Evolutionary conservation across 2,797 vertebrate genomes (phyloP), one percentile per base, ranked within the genome.

Genomic region (Glyptemys insculpta): DNA sequence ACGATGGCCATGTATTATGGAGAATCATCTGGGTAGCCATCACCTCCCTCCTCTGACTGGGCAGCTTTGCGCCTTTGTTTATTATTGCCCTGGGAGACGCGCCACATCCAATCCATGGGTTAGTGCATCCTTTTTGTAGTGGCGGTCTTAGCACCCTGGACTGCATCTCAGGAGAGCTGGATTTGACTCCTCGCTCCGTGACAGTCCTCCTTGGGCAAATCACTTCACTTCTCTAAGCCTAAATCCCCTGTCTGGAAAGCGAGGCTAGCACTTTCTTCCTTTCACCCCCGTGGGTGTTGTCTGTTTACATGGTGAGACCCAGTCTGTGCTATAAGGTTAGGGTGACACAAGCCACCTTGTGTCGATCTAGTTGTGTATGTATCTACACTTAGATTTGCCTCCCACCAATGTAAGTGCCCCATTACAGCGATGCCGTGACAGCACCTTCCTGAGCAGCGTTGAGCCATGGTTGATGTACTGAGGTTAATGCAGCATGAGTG

Each of bases 301-400:
- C n/a, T 27, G 5, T 44, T 0, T 0, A 29, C 52, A 10, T 27
- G 4, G 41, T 25, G 34, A 18, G 16, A 68, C 34, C 62, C 1
- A 4, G 34, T 8, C 34, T 34, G 34, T 4, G 4, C 34, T 68
- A 68, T 6, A 68, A 65, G 62, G 34, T 21, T 68, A n/a, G 62
- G 62, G 62, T 19, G 34, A 68, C 34, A 19, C 19, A n/a, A 21
- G 34, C 62, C 5, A 2, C 62, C n/a, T n/a, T n/a, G 34, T 4
- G 34, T 37, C 16, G 7, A 18, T 18, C 34, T 9, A 19, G 34
- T 34, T 62, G 29, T n/a, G 31, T 8, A 15, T 19, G 18, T 34
- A 16, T 68, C 62, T 68, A n/a, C 8, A 19, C 34, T 8, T 16
- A 16, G 14, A n/a, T n/a, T n/a, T n/a, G 8, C 4, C 15, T 8